Evolutionary conservation across 2,888 invertebrate genomes (phyloP).

Genomic region (Pandemis heparana): DNA sequence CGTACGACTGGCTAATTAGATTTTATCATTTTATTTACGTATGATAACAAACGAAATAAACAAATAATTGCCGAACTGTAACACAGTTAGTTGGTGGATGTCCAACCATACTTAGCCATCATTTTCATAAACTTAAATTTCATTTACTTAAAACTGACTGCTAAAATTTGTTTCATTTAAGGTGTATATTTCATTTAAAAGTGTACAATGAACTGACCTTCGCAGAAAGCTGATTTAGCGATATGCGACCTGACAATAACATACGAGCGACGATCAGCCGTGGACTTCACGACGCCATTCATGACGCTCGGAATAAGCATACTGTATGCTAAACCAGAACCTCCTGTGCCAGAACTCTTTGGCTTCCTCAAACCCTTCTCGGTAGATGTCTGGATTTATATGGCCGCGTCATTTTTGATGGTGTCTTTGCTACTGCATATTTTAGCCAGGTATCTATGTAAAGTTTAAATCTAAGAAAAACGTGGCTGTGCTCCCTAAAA

Average conservation of each 20-base stretch:
- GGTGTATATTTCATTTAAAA: neutral
- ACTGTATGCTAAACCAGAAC: slow-evolving; percentile 92
- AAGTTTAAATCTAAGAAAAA: no score
- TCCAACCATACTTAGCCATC: no score
- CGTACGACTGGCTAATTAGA: neutral
- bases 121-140: no score
- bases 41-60: no score
- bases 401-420: slow-evolving; percentile 93
- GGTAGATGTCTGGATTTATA: slow-evolving; percentile 95
- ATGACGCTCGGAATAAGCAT: slow-evolving; percentile 98
- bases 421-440: slow-evolving; percentile 93
- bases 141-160: no score
- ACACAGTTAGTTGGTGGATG: no score
- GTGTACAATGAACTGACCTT: slow-evolving; percentile 37
- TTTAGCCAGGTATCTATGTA: slow-evolving; percentile 88
- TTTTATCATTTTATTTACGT: neutral
- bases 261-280: slow-evolving; percentile 93
- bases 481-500: no score
- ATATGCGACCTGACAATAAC: slow-evolving; percentile 98
- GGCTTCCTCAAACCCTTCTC: slow-evolving; percentile 96
- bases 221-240: slow-evolving; percentile 96
- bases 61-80: no score
- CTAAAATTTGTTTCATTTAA: no score
- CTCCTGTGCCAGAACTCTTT: slow-evolving; percentile 93
- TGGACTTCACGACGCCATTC: slow-evolving; percentile 98